Evolutionary conservation across 2,888 invertebrate species (phyloP), one percentile per base, ranked within the genome.

Genomic region (Tetropium fuscum): DNA sequence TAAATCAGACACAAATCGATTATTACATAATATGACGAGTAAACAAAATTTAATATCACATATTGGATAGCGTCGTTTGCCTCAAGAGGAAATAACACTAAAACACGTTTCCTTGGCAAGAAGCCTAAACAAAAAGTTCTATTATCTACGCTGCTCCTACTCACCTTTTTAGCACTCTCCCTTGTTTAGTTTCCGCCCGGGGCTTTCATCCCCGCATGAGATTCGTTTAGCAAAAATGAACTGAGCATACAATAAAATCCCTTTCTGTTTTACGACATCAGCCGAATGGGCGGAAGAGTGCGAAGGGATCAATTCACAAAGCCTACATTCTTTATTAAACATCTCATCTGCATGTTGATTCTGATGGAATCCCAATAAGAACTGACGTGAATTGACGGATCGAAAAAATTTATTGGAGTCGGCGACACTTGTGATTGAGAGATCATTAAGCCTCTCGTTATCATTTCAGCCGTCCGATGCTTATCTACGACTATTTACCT

Each of bases 271-370:
- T 47, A 47, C 18, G 30, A 25, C 8, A 19, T 18, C 19, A 32
- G 11, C 19, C 19, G 10, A 47, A 11, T 32, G 4, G 22, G 20
- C 36, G 2, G 22, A 34, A 36, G 15, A 48, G 36, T 15, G 13
- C 16, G 8, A 19, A 48, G 22, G 45, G 58, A 49, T 58, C 48
- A 58, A 53, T 61, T 53, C 57, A 30, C 45, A 44, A 40, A 54
- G 44, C 45, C 60, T 57, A 57, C 63, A 45, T 62, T 69, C 68
- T 74, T 74, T 74, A 75, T 74, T 75, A 75, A 75, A 74, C 74
- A 74, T 73, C 73, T 74, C 72, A 74, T 74, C 74, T 74, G 69
- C 75, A 73, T 72, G 68, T 71, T 66, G 69, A 68, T 66, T 70
- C 64, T 69, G 71, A 74, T 73, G 74, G 72, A 74, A 74, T 74